Conservation (phyloP, 2,113 vertebrate genomes). For the Phyllopteryx taeniolatus region DNA sequence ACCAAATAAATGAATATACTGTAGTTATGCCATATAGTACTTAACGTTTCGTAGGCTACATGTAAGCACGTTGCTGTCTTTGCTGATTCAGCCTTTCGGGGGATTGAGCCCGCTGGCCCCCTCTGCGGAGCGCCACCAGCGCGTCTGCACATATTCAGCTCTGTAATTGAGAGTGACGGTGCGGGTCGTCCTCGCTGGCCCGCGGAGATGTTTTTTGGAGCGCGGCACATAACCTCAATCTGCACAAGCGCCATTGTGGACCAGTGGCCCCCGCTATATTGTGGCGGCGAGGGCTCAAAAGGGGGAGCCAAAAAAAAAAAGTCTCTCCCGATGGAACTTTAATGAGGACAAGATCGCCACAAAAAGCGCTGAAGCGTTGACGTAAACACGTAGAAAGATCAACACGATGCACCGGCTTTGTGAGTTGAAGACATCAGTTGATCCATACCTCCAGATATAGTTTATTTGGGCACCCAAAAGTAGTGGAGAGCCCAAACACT, state of each 20-base stretch:
- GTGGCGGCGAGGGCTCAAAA: conserved; percentile 61
- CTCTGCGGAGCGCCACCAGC: conserved; percentile 40
- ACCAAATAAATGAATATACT: not conserved
- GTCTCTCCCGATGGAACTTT: conserved; percentile 55
- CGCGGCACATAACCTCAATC: conserved; percentile 61
- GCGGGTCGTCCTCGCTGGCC: conserved; percentile 61
- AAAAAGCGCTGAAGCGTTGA: conserved; percentile 17
- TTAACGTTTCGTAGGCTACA: not conserved
- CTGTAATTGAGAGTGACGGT: conserved; percentile 74
- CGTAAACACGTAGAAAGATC: not conserved
- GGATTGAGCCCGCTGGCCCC: conserved; percentile 23
- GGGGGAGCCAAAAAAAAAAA: conserved; percentile 4
- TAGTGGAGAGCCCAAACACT: no score
- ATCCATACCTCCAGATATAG: not conserved
- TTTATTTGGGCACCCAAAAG: not conserved
- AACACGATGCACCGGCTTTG: not conserved
- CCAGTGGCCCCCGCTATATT: conserved; percentile 65
- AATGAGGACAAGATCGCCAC: conserved; percentile 68
- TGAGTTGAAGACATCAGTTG: no score
- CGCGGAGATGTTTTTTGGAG: conserved; percentile 47
- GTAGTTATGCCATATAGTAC: not conserved
- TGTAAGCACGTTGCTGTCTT: conserved; percentile 21
- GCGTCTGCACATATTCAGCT: conserved; percentile 65
- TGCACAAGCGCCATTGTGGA: conserved; percentile 42
- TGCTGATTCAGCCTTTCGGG: not conserved